Evolutionary conservation across 2,888 invertebrate species (phyloP), one percentile per base, ranked within the genome.

Genomic region (Azorinus chamasolen): DNA sequence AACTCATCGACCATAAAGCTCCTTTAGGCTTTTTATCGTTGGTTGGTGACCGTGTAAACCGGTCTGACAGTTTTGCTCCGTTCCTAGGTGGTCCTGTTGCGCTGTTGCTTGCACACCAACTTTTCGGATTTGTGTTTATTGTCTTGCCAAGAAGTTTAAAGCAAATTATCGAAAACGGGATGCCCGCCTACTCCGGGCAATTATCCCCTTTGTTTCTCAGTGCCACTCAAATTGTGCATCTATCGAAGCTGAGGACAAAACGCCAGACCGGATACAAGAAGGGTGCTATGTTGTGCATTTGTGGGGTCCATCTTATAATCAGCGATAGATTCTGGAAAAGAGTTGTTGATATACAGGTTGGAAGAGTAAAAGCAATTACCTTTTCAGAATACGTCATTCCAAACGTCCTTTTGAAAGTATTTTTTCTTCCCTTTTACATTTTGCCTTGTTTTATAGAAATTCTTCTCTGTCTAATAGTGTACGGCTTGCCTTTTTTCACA

Each of bases 11-110:
- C 8, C 55, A 58, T 22, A 54, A 59, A 0, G 59, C 59, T 3
- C 75, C 75, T 5, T 37, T 75, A 20, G 75, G 75, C 20, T 75
- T 64, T 55, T 24, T 75, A 3, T 25, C 68, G 5, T 32, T 75
- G 1, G 41, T 69, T 22, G 69, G 55, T 12, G 54, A 75, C 8
- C 37, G 14, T n/a, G 39, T 24, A 18, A 59, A 58, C n/a, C n/a
- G 10, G 68, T 10, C 25, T 6, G 4, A 50, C 46, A 18, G 51
- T 39, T 75, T 69, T 64, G 75, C 53, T 2, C 63, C 75, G 12
- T 25, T 32, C 6, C 39, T 75, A 27, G 75, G 75, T 4, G 75
- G 75, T 5, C 59, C 69, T 2, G 14, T 64, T 3, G 37, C 32
- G 16, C 39, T 75, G 8, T 24, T 69, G 6, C n/a, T 53, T 5